Conservation (phyloP, 1,140 invertebrate species). For the Lasaia peninsularis region DNA sequence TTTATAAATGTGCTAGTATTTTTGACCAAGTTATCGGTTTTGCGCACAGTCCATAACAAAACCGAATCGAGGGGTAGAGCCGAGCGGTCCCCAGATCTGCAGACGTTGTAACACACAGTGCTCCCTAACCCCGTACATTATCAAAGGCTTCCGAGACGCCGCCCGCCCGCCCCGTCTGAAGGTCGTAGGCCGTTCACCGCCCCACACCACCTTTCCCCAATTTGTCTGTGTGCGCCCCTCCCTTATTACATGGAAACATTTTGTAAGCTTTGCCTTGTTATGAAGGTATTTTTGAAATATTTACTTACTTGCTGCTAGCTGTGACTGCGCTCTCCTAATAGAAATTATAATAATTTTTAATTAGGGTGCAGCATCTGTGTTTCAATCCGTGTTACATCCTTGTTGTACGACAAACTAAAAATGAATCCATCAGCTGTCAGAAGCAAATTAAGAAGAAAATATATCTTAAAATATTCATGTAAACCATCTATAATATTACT, state of each 20-base stretch:
- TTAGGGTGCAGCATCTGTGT: no score
- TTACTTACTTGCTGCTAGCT: no score
- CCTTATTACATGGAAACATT: slow-evolving; percentile 1
- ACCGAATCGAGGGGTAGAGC: background rate
- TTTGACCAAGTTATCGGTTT: background rate
- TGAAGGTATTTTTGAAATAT: background rate
- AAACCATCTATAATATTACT: no score
- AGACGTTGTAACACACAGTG: slow-evolving; percentile 28
- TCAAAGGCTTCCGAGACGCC: slow-evolving; percentile 48
- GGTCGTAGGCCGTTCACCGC: slow-evolving; percentile 61
- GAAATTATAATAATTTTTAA: no score
- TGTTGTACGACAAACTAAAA: no score
- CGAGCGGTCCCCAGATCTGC: slow-evolving; percentile 8
- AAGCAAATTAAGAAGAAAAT: no score
- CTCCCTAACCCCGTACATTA: slow-evolving; percentile 20
- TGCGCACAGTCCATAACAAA: background rate
- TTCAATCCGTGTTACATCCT: no score
- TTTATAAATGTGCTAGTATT: background rate
- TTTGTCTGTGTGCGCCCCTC: background rate
- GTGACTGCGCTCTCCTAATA: no score
- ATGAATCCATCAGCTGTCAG: no score
- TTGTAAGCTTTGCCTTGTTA: slow-evolving; percentile 7
- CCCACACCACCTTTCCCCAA: slow-evolving; percentile 14
- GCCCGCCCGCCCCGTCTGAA: slow-evolving; percentile 53
- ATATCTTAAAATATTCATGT: no score